These are phyloP conservation scores for Umimayanthus kanabou DNA, from an alignment of 92 coral and sea anemone genomes.

Conservation along the genomic window DNA sequence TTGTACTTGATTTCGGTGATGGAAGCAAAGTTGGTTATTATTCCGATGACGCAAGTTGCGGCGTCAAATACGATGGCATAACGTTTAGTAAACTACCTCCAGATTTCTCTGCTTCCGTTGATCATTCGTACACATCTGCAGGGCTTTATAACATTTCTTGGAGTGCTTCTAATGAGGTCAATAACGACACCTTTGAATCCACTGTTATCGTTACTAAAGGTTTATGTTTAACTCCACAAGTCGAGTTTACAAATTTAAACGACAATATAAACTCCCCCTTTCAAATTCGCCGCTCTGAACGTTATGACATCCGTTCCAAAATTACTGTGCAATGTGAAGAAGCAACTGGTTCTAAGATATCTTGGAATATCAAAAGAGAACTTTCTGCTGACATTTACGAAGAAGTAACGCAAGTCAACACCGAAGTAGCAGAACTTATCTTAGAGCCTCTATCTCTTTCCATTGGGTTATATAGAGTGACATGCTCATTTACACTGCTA, in stretches of 20 bases:
- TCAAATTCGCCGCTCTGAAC: constrained; percentile 27
- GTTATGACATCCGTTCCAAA: constrained; percentile 19
- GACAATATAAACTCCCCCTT: not conserved
- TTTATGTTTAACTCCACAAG: constrained; percentile 13
- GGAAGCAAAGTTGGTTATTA: constrained; percentile 17
- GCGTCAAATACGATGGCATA: constrained; percentile 12
- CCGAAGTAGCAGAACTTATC: constrained; percentile 5
- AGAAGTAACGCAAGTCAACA: not conserved
- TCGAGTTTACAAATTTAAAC: constrained; percentile 33
- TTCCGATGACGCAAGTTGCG: not conserved
- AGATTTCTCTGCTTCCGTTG: not conserved
- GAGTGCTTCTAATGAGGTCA: not conserved
- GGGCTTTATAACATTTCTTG: constrained; percentile 37
- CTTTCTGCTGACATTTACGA: not conserved
- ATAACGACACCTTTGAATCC: constrained; percentile 14
- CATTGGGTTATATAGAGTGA: not conserved
- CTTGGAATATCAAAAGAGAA: constrained; percentile 18
- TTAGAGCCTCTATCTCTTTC: constrained; percentile 14
- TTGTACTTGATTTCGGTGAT: constrained; percentile 34
- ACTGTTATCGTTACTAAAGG: constrained; percentile 10
- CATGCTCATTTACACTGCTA: constrained; percentile 10
- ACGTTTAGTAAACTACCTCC: constrained; percentile 2
- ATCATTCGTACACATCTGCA: not conserved
- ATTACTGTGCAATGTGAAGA: constrained; percentile 15
- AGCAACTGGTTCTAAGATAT: constrained; percentile 19